A percentile compares a stretch with the other conserved stretches of the same genome.
These are phyloP conservation scores for Artibeus jamaicensis DNA, from an alignment of 2,797 vertebrate genomes.

Conservation along the genomic window DNA sequence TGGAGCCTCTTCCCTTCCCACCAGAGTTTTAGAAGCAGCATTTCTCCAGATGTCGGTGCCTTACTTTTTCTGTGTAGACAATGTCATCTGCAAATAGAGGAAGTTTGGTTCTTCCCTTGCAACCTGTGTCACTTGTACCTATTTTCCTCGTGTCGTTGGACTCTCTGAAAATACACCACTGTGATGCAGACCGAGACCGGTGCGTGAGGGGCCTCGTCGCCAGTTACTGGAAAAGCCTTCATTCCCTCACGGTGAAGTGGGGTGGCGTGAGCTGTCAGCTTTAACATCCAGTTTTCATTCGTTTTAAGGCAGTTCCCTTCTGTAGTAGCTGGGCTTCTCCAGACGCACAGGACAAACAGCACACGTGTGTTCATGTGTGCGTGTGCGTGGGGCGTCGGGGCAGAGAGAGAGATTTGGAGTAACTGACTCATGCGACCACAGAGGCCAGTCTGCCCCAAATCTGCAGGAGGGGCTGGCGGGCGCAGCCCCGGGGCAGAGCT, in stretches of 20 bases:
- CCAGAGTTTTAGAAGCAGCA: not conserved
- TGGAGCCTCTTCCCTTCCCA: not conserved
- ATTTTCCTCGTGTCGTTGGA: not conserved
- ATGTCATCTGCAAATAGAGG: not conserved
- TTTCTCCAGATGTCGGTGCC: not conserved
- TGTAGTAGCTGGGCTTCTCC: not conserved
- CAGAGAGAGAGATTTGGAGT: too few relatives aligned
- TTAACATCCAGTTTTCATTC: not conserved
- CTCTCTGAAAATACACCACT: too few relatives aligned
- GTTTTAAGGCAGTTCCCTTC: not conserved
- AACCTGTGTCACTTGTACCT: too few relatives aligned
- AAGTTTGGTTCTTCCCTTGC: not conserved
- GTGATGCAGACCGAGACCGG: not conserved
- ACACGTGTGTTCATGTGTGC: not conserved
- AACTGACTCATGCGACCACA: not conserved
- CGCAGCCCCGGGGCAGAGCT: not conserved
- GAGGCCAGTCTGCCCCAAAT: not conserved
- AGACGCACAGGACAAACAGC: not conserved
- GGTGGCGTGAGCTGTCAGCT: not conserved
- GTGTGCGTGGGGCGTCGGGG: too few relatives aligned
- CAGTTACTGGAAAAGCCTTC: not conserved
- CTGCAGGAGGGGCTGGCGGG: too few relatives aligned
- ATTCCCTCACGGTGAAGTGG: not conserved
- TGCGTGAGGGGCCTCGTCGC: too few relatives aligned
- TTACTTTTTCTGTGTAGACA: not conserved